Percentiles rank a stretch among this genome's conserved stretches.
These are phyloP conservation scores for Oxyura jamaicensis DNA, from an alignment of 2,113 vertebrate species.

Conservation along the genomic window DNA sequence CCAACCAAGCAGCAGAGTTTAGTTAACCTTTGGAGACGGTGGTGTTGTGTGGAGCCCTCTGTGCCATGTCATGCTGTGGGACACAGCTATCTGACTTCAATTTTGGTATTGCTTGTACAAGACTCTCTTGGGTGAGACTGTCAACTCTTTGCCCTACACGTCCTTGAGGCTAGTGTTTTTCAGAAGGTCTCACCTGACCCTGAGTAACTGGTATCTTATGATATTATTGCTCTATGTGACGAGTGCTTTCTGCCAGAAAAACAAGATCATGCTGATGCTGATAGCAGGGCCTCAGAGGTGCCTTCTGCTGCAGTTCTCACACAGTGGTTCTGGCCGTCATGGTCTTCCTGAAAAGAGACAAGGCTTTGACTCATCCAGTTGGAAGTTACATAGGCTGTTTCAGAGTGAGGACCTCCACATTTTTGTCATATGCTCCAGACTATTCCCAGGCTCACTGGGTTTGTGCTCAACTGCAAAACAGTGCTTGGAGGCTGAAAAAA, in stretches of 20 bases:
- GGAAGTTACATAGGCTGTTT: background rate
- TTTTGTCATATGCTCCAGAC: background rate
- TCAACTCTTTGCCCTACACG: background rate
- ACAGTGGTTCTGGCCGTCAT: background rate
- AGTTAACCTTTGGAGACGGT: background rate
- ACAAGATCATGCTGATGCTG: background rate
- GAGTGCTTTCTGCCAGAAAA: background rate
- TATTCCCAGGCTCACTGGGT: background rate
- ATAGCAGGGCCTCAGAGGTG: rapidly evolving
- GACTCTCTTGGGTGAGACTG: background rate
- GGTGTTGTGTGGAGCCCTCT: background rate
- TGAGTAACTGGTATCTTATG: background rate
- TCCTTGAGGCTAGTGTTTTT: background rate
- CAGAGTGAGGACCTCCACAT: background rate
- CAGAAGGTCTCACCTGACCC: background rate
- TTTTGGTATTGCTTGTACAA: background rate
- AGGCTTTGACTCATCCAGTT: background rate
- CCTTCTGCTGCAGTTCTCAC: background rate
- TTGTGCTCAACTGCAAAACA: background rate
- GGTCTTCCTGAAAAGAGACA: background rate
- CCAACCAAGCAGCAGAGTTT: background rate
- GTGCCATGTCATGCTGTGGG: background rate
- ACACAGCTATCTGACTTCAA: background rate
- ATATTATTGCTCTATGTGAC: background rate
- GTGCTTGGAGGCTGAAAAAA: background rate